A percentile compares a stretch with the other conserved stretches of the same genome.
Evolutionary conservation across 2,113 vertebrate genomes (phyloP).

Genomic region (Alligator sinensis): DNA sequence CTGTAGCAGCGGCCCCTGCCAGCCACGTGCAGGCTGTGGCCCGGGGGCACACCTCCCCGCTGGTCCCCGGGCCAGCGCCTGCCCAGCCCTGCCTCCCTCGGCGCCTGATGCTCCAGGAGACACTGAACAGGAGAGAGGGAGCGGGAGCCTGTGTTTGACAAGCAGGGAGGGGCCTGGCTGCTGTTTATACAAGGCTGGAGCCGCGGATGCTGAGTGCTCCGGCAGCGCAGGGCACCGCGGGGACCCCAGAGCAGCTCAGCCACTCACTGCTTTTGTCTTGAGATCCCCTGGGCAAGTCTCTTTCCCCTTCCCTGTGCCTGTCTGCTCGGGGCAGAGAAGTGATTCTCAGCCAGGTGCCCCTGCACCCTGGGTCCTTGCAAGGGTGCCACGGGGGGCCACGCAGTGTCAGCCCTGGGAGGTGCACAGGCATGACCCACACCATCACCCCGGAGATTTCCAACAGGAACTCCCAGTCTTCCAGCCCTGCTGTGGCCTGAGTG

Average conservation of each 20-base stretch:
- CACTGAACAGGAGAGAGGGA: constrained; percentile 69
- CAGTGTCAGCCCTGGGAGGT: too few relatives aligned
- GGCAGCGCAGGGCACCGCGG: too few relatives aligned
- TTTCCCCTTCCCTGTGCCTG: background rate
- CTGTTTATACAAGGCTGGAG: constrained; percentile 62
- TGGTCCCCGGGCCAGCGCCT: background rate
- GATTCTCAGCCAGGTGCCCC: too few relatives aligned
- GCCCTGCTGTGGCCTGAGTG: too few relatives aligned
- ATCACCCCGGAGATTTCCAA: too few relatives aligned
- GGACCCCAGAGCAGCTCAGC: too few relatives aligned
- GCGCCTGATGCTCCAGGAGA: constrained; percentile 69
- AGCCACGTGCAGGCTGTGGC: background rate
- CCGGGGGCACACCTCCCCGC: background rate
- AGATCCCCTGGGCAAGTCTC: background rate
- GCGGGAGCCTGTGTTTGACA: constrained; percentile 70
- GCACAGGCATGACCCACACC: too few relatives aligned
- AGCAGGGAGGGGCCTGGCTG: constrained; percentile 73
- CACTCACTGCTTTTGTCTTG: rapidly evolving
- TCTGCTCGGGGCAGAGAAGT: background rate
- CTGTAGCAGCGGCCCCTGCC: constrained; percentile 11
- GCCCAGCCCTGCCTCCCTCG: constrained; percentile 23
- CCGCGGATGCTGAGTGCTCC: too few relatives aligned
- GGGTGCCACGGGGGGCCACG: too few relatives aligned
- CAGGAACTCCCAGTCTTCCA: too few relatives aligned
- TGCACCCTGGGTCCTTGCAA: too few relatives aligned